Conservation (phyloP, 2,797 vertebrate genomes). For the Sparus aurata region DNA sequence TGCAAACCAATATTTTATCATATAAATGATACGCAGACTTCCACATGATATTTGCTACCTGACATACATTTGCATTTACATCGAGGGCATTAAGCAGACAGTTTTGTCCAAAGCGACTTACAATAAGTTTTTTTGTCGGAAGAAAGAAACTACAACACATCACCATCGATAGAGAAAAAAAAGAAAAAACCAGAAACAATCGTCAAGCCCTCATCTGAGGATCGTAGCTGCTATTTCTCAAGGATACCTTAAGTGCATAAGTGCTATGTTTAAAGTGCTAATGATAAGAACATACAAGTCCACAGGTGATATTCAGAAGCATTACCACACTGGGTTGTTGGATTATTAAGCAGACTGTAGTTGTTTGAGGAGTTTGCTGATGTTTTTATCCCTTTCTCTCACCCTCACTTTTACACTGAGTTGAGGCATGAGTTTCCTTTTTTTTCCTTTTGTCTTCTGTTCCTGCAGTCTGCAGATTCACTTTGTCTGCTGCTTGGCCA, state of each 20-base stretch:
- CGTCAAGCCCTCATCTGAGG: too few species aligned
- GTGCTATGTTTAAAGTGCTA: too few species aligned
- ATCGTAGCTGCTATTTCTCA: too few species aligned
- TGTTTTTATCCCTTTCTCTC: background rate
- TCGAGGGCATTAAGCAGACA: too few species aligned
- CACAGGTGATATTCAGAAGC: background rate
- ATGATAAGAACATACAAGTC: too few species aligned
- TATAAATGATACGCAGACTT: background rate
- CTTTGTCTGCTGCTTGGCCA: conserved; percentile 17
- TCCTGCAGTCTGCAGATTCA: conserved; percentile 43
- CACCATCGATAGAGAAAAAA: too few species aligned
- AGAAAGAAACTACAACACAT: too few species aligned
- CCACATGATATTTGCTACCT: background rate
- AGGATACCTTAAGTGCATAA: too few species aligned
- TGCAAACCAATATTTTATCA: background rate
- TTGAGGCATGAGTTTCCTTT: conserved; percentile 19
- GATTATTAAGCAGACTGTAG: too few species aligned
- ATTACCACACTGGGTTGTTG: background rate
- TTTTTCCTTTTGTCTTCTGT: conserved; percentile 36
- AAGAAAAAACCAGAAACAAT: too few species aligned
- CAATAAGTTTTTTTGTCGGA: too few species aligned
- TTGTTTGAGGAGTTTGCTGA: conserved; percentile 18
- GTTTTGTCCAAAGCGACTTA: too few species aligned
- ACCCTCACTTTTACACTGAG: conserved; percentile 23
- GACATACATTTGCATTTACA: background rate